Evolutionary conservation across 2,888 invertebrate species (phyloP).

Genomic region (Calliphora vomitoria): DNA sequence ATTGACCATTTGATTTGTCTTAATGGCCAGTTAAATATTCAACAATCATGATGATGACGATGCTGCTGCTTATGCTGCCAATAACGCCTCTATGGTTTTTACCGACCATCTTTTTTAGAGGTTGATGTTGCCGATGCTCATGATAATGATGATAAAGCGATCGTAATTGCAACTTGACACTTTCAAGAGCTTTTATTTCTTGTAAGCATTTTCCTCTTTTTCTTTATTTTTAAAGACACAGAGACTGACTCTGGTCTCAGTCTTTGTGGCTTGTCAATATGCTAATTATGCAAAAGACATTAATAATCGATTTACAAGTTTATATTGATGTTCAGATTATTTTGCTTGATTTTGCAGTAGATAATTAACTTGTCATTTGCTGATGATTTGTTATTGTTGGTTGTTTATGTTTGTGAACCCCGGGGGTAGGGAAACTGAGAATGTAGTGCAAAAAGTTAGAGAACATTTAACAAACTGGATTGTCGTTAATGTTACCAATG

Average conservation of each 20-base stretch:
- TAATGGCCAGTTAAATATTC: slow-evolving; percentile 67
- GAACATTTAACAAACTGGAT: slow-evolving; percentile 19
- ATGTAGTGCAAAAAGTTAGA: background rate
- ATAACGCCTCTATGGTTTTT: slow-evolving; percentile 40
- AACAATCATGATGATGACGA: slow-evolving; percentile 73
- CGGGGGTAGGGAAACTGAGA: slow-evolving; percentile 10
- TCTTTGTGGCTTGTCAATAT: slow-evolving; percentile 32
- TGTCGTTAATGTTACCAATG: slow-evolving; percentile 5
- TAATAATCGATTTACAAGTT: slow-evolving; percentile 81
- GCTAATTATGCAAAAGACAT: slow-evolving; percentile 79
- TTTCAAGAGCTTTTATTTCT: slow-evolving; percentile 63
- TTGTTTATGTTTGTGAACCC: background rate
- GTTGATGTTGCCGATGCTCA: slow-evolving; percentile 62
- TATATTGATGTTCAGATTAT: slow-evolving; percentile 64
- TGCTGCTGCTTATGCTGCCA: slow-evolving; percentile 22
- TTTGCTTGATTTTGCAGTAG: slow-evolving; percentile 53
- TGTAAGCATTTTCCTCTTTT: slow-evolving; percentile 7
- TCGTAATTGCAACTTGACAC: slow-evolving; percentile 75
- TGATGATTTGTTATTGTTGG: slow-evolving; percentile 53
- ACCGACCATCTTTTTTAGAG: slow-evolving; percentile 42
- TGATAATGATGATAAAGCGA: slow-evolving; percentile 75
- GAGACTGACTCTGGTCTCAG: background rate
- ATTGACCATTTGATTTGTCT: slow-evolving; percentile 69
- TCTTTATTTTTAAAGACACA: background rate
- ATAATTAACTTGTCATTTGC: slow-evolving; percentile 71